Conservation (phyloP, 2,797 vertebrate species). For the Lepilemur septentrionalis region DNA sequence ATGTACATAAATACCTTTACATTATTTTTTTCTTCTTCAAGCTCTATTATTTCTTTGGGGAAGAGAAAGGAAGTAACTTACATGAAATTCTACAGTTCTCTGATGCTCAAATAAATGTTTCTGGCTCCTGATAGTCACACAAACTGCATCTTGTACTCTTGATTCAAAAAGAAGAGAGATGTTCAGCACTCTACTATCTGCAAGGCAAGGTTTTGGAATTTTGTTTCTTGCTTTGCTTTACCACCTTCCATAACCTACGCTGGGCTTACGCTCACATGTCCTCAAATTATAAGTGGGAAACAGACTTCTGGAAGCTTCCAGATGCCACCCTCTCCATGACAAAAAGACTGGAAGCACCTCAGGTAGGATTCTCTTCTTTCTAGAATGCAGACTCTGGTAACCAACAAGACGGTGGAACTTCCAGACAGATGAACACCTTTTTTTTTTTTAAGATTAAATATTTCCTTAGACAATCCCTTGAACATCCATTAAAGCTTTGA, state of each 20-base stretch:
- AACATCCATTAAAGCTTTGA: conserved; percentile 11
- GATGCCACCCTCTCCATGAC: not conserved
- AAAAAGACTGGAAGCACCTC: conserved; percentile 37
- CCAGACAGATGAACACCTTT: conserved; percentile 26
- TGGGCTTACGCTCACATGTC: not conserved
- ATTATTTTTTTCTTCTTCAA: not conserved
- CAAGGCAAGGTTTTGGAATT: not conserved
- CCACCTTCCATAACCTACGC: not conserved
- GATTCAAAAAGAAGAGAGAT: not conserved
- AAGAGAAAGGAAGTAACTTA: not conserved
- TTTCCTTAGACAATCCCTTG: conserved; percentile 44
- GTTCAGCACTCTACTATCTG: not conserved
- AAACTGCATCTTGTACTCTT: not conserved
- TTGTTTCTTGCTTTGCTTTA: not conserved
- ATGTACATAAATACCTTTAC: not conserved
- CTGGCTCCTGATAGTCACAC: not conserved
- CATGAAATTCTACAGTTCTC: not conserved
- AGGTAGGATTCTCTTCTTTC: conserved; percentile 43
- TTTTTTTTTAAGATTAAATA: conserved; percentile 31
- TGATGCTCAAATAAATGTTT: not conserved
- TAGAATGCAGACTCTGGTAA: conserved; percentile 4
- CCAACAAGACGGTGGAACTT: conserved; percentile 57
- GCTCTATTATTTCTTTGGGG: not conserved
- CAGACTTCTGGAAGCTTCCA: not conserved
- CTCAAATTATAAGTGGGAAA: not conserved